Evolutionary conservation across 2,888 invertebrate species (phyloP), one percentile per base, ranked within the genome.

Genomic region (Dryomyza anilis): DNA sequence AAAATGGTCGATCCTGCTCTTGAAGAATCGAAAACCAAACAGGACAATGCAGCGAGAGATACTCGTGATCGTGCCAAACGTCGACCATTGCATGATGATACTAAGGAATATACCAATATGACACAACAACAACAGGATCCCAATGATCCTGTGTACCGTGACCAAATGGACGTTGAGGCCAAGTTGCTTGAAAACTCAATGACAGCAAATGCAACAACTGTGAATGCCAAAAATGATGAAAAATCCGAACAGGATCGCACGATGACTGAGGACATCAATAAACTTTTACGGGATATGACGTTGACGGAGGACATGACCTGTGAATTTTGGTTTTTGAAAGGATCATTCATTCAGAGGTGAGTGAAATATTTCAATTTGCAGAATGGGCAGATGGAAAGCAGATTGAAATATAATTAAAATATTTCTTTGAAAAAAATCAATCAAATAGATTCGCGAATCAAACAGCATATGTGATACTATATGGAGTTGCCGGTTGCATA

Each of bases 401-500:
- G n/a, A n/a, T n/a, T n/a, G n/a, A n/a, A n/a, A n/a, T n/a, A n/a
- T n/a, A n/a, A n/a, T n/a, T n/a, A n/a, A n/a, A n/a, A n/a, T n/a
- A n/a, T n/a, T n/a, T n/a, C n/a, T n/a, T n/a, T n/a, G n/a, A n/a
- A n/a, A n/a, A n/a, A n/a, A n/a, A n/a, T n/a, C n/a, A n/a, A n/a
- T n/a, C n/a, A n/a, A n/a, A n/a, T n/a, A 84, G 84, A 65, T 83
- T 83, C 63, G 84, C 83, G 27, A 84, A 80, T 79, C 84, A 84
- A 75, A 82, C 82, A 7, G 81, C 81, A 0, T 84, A 83, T 59
- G 83, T 90, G 3, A 82, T 88, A 68, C 83, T 90, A 0, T 90
- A 90, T 70, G 89, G 90, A 36, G 80, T 90, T 43, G 85, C 89
- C 6, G 90, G 90, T 3, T 89, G 89, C 73, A 85, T 89, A 64